These are phyloP conservation scores for Malurus splendens DNA, from an alignment of 2,797 vertebrate species.

Conservation along the genomic window DNA sequence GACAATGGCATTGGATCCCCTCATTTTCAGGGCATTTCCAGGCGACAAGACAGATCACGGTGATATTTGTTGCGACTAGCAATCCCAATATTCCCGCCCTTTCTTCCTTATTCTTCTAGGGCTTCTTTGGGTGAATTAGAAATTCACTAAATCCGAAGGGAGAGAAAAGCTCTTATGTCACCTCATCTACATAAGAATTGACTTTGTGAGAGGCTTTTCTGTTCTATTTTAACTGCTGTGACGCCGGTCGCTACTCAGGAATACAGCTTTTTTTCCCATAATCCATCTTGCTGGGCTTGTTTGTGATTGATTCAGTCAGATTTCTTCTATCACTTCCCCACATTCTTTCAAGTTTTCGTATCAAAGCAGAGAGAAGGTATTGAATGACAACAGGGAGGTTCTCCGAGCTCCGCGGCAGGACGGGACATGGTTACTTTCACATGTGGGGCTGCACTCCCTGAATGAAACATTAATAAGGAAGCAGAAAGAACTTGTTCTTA, in stretches of 20 bases:
- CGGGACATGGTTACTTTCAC: background rate
- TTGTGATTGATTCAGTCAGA: background rate
- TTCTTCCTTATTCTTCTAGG: background rate
- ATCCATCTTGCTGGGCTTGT: conserved; percentile 13
- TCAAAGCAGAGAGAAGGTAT: background rate
- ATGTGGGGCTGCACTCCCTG: background rate
- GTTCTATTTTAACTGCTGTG: conserved; percentile 37
- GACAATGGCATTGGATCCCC: background rate
- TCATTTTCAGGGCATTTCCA: background rate
- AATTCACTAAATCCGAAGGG: background rate
- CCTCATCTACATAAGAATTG: conserved; percentile 65
- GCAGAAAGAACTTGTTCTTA: background rate
- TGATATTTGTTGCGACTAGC: background rate
- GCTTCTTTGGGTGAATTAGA: conserved; percentile 20
- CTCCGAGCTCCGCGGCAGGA: background rate
- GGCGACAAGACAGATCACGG: background rate
- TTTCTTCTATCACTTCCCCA: background rate
- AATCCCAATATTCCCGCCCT: background rate
- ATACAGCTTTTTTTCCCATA: conserved; percentile 46
- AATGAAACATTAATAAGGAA: background rate
- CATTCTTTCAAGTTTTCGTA: background rate
- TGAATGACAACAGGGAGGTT: background rate
- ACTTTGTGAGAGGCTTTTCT: conserved; percentile 44
- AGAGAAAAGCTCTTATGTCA: conserved; percentile 7
- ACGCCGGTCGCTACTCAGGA: conserved; percentile 30